These are phyloP conservation scores for Gallinago paraguaiae DNA, from an alignment of 2,113 vertebrate genomes.

Conservation along the genomic window DNA sequence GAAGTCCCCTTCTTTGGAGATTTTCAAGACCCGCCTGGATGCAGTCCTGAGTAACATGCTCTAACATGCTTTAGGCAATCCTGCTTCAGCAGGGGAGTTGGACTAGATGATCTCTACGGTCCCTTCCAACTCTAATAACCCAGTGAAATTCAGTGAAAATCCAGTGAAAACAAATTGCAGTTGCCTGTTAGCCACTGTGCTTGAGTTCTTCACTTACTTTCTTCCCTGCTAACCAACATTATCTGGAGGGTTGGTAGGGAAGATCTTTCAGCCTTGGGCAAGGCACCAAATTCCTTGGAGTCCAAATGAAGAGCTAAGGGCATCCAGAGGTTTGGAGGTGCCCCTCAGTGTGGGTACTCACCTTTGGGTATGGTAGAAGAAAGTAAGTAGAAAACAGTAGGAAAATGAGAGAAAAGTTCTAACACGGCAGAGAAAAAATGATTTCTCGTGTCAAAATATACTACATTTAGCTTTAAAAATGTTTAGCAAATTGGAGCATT, in stretches of 20 bases:
- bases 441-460: neutral
- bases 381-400: neutral
- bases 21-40: no score
- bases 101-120: no score
- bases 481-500: neutral
- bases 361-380: neutral
- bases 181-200: neutral
- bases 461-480: neutral
- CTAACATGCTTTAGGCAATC: no score
- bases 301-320: neutral
- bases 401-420: neutral
- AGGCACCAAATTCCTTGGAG: neutral
- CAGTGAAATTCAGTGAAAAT: no score
- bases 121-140: no score
- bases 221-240: neutral
- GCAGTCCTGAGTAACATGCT: no score
- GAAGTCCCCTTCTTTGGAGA: no score
- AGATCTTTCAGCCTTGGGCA: neutral
- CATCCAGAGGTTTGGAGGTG: neutral
- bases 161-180: neutral
- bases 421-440: fast-evolving
- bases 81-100: no score
- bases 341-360: neutral
- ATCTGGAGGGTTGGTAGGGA: neutral
- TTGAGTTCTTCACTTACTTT: neutral